phyloP scores from a whole-genome alignment of 2,113 vertebrate genomes.

The Salvelinus fontinalis region DNA sequence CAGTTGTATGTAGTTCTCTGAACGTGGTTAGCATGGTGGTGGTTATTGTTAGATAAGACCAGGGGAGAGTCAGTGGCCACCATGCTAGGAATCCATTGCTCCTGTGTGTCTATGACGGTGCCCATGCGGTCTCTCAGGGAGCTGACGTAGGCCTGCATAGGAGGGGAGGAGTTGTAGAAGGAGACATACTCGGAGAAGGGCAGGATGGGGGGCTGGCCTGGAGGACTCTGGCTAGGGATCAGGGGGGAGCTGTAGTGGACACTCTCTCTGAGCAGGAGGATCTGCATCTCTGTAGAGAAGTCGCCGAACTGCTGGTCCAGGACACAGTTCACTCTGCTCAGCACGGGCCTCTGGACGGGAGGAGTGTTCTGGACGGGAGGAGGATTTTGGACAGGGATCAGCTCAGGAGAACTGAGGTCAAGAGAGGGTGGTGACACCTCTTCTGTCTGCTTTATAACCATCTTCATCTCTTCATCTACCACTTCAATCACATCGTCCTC shows the following conservation, averaged over 20 bases:
- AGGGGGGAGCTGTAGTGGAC: conserved; percentile 66
- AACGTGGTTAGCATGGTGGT: neutral
- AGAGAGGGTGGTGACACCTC: neutral
- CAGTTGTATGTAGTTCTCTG: neutral
- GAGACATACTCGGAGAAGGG: conserved; percentile 84
- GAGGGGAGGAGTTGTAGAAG: conserved; percentile 75
- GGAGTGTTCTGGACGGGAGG: neutral
- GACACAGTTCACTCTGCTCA: conserved; percentile 75
- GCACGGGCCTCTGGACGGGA: neutral
- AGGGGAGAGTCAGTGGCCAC: neutral
- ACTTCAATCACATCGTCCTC: neutral
- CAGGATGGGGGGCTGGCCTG: neutral
- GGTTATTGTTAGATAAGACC: neutral
- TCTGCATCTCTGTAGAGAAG: conserved; percentile 82
- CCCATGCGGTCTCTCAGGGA: conserved; percentile 78
- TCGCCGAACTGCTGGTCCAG: conserved; percentile 80
- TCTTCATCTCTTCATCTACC: neutral
- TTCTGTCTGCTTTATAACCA: neutral
- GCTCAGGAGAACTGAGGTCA: neutral
- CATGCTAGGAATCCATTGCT: neutral
- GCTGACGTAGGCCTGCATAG: conserved; percentile 81
- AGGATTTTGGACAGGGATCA: neutral
- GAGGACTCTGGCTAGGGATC: too few relatives aligned
- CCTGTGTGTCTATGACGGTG: conserved; percentile 47
- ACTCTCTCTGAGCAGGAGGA: conserved; percentile 80